Evolutionary conservation across 2,797 vertebrate species (phyloP).

Genomic region (Gallirallus australis): DNA sequence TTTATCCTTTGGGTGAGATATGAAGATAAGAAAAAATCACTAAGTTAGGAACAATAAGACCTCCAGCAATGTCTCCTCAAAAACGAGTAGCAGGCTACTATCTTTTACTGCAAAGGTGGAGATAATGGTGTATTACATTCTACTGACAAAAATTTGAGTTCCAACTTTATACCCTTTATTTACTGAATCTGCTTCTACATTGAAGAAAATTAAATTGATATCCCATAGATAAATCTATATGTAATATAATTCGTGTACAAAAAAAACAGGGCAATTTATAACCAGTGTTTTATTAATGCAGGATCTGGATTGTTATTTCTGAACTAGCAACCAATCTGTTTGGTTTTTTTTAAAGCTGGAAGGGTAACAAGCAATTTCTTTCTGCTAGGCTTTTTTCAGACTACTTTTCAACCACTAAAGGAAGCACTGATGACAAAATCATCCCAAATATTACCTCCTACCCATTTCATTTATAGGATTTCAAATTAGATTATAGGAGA

Average conservation of each 20-base stretch:
- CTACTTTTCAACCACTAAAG: not conserved
- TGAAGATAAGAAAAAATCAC: not conserved
- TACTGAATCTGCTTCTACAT: not conserved
- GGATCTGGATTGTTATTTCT: not conserved
- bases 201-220: not conserved
- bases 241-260: not conserved
- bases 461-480: not conserved
- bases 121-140: not conserved
- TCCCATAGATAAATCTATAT: not conserved
- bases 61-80: not conserved
- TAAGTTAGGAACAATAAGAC: not conserved
- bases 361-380: not conserved
- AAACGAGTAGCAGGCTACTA: not conserved
- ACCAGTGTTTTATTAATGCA: not conserved
- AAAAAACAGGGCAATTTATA: no score
- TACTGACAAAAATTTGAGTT: not conserved
- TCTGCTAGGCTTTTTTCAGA: not conserved
- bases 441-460: not conserved
- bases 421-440: not conserved
- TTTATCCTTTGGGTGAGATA: not conserved
- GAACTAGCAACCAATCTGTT: not conserved
- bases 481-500: not conserved
- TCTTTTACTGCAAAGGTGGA: not conserved
- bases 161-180: not conserved
- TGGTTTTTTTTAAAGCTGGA: not conserved